These are phyloP conservation scores for Momotus momota DNA, from an alignment of 2,797 vertebrate genomes.

Conservation along the genomic window DNA sequence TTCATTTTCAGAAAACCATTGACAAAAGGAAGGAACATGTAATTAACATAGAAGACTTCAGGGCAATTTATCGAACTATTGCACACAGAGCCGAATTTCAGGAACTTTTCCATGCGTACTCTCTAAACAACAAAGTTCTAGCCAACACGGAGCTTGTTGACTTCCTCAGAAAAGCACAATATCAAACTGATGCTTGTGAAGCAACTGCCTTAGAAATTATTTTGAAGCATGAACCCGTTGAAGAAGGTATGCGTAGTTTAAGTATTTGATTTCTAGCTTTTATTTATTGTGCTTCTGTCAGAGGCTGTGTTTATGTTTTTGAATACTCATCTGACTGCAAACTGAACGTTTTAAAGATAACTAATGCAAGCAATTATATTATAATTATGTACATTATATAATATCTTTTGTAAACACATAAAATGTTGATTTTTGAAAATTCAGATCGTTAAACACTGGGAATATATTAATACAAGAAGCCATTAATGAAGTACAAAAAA, in stretches of 20 bases:
- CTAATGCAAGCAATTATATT: background rate
- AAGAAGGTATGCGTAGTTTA: slow-evolving; percentile 79
- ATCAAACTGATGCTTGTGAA: slow-evolving; percentile 51
- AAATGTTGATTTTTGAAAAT: background rate
- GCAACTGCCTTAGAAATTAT: slow-evolving; percentile 77
- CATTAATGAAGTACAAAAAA: background rate
- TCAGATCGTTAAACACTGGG: background rate
- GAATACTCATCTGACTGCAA: background rate
- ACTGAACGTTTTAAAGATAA: background rate
- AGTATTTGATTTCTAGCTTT: background rate
- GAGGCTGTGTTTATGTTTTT: background rate
- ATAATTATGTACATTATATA: background rate
- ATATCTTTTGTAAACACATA: background rate
- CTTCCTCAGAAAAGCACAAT: slow-evolving; percentile 85
- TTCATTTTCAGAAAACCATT: slow-evolving; percentile 45
- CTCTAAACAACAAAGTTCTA: slow-evolving; percentile 65
- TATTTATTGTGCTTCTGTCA: background rate
- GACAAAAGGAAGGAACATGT: slow-evolving; percentile 41
- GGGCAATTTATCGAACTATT: slow-evolving; percentile 71
- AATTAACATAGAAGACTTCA: slow-evolving; percentile 80
- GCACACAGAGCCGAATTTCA: slow-evolving; percentile 77
- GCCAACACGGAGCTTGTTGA: slow-evolving; percentile 61
- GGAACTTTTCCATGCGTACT: slow-evolving; percentile 79
- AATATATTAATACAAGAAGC: background rate
- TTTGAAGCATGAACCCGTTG: slow-evolving; percentile 85